A percentile compares a stretch with the other conserved stretches of the same genome.
These are phyloP conservation scores for Oppia nitens DNA, from an alignment of 1,140 invertebrate genomes.

Conservation along the genomic window DNA sequence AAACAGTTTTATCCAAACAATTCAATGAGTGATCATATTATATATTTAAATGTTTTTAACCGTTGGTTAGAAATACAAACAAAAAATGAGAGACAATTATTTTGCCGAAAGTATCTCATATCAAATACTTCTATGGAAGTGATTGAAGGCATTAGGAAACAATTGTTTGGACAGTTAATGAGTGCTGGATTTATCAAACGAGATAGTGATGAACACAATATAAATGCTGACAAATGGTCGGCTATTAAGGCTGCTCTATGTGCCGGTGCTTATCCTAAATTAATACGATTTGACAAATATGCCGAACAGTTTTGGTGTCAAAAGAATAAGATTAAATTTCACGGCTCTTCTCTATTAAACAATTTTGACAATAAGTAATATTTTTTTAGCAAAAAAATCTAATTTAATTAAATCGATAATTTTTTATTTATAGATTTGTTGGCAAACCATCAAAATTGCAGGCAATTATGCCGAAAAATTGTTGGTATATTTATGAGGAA, in stretches of 20 bases:
- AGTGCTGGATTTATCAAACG: not conserved
- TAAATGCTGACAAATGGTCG: conserved; percentile 31
- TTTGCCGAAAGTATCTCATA: not conserved
- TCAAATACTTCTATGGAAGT: not conserved
- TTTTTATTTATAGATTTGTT: not conserved
- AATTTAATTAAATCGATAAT: not conserved
- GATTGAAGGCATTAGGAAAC: not conserved
- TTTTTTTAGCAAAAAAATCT: too few relatives aligned
- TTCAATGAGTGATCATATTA: not conserved
- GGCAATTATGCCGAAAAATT: too few relatives aligned
- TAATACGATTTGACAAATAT: not conserved
- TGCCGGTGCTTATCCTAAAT: not conserved
- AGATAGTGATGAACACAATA: conserved; percentile 12
- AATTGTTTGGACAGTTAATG: not conserved
- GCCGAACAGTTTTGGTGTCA: not conserved
- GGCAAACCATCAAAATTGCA: not conserved
- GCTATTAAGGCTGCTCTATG: not conserved
- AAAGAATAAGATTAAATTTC: not conserved
- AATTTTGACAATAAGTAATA: not conserved
- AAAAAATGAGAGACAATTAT: not conserved
- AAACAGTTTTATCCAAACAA: not conserved
- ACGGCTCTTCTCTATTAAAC: not conserved
- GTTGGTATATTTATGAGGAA: not conserved
- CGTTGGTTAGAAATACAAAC: not conserved
- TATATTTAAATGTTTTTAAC: not conserved